Evolutionary conservation across 2,888 invertebrate species (phyloP).

Genomic region (Heliconius erato): DNA sequence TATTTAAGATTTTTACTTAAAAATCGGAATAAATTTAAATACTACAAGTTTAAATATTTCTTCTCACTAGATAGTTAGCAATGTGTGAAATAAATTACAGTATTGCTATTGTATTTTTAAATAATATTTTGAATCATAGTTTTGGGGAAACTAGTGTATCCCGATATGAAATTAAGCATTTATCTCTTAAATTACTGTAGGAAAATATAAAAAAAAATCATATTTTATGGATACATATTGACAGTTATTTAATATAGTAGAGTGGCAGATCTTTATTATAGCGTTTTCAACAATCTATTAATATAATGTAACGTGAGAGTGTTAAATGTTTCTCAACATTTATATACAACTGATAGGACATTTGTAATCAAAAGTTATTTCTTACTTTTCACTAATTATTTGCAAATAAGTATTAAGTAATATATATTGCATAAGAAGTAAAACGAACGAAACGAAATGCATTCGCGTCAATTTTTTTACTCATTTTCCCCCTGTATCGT

Average conservation of each 20-base stretch:
- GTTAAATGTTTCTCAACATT: not conserved
- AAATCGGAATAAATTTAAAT: not conserved
- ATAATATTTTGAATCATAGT: not conserved
- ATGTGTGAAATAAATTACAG: not conserved
- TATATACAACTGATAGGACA: constrained; percentile 1
- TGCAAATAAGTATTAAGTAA: not conserved
- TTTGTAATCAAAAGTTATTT: not conserved
- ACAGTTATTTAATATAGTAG: constrained; percentile 9
- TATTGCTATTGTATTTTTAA: not conserved
- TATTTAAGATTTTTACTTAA: not conserved
- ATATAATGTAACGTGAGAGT: not conserved
- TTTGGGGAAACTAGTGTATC: not conserved
- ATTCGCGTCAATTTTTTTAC: no score
- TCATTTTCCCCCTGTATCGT: no score
- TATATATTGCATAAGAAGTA: not conserved
- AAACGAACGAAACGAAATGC: not conserved
- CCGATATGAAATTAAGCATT: constrained; percentile 8
- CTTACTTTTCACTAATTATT: not conserved
- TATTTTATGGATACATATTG: constrained; percentile 20
- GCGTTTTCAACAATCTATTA: not conserved
- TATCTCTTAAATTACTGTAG: not conserved
- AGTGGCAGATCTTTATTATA: not conserved
- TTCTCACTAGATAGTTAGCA: not conserved
- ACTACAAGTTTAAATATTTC: not conserved
- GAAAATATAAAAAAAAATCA: not conserved